Conservation (phyloP, 2,888 invertebrate species). For the Troides aeacus region DNA sequence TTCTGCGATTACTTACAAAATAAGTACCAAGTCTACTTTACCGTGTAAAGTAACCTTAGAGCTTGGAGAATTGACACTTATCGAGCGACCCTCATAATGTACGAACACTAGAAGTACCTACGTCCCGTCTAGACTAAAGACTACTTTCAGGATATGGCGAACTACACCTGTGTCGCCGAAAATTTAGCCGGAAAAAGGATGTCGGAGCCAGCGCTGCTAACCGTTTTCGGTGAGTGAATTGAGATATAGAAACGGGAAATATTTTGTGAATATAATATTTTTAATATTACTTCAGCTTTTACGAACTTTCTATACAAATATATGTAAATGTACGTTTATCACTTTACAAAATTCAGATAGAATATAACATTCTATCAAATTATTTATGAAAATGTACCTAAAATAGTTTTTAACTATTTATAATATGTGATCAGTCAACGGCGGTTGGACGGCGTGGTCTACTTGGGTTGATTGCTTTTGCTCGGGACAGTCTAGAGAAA, state of each 20-base stretch:
- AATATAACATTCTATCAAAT: no score
- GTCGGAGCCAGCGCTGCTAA: constrained; percentile 91
- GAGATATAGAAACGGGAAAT: constrained; percentile 2
- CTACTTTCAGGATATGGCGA: constrained; percentile 88
- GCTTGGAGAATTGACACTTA: constrained; percentile 9
- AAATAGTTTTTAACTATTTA: not conserved
- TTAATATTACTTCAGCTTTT: not conserved
- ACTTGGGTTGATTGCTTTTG: constrained; percentile 94
- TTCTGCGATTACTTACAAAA: not conserved
- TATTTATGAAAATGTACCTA: no score
- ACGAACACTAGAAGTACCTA: constrained; percentile 5
- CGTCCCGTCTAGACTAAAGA: constrained; percentile 30
- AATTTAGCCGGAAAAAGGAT: constrained; percentile 93
- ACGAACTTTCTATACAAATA: not conserved
- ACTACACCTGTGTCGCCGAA: constrained; percentile 97
- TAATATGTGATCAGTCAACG: constrained; percentile 85
- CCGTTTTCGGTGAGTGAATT: constrained; percentile 90
- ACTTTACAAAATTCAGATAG: no score
- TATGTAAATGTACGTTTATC: not conserved
- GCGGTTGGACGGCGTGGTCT: constrained; percentile 97
- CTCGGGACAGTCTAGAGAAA: constrained; percentile 81
- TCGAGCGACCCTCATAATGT: constrained; percentile 13
- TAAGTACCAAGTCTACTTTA: not conserved
- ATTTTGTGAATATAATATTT: not conserved
- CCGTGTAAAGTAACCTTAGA: not conserved